Conservation (phyloP, 2,888 invertebrate species). For the Eustalomyia histrio region DNA sequence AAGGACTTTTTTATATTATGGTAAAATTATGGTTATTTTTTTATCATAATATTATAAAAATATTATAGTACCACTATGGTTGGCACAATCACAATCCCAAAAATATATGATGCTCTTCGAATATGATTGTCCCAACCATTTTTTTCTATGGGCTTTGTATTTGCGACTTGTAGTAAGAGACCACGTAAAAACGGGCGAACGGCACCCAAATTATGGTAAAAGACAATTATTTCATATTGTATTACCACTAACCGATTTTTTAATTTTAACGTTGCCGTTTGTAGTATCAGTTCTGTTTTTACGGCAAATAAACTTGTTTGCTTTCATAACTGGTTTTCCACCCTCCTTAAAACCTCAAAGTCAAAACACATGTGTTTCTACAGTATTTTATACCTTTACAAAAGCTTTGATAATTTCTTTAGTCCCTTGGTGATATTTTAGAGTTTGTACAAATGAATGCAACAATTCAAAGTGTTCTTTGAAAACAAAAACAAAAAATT, state of each 20-base stretch:
- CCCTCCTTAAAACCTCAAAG: constrained; percentile 54
- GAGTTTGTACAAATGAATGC: constrained; percentile 65
- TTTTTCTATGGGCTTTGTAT: no score
- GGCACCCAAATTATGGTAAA: no score
- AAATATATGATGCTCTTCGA: no score
- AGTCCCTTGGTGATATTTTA: constrained; percentile 76
- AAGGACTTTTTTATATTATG: no score
- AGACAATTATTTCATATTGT: no score
- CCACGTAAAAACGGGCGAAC: no score
- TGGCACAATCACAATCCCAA: no score
- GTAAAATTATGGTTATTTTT: no score
- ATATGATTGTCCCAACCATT: no score
- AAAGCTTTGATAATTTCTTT: constrained; percentile 59
- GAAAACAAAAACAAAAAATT: not conserved
- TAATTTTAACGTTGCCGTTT: not conserved
- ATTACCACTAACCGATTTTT: not conserved
- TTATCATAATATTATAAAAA: no score
- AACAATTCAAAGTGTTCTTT: constrained; percentile 49
- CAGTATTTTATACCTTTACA: constrained; percentile 19
- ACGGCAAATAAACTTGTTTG: not conserved
- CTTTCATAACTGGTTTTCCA: not conserved
- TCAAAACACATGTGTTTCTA: constrained; percentile 63
- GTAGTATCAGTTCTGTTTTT: not conserved
- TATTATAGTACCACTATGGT: no score
- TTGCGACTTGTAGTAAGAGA: no score